These are phyloP conservation scores for Serilophus lunatus DNA, from an alignment of 2,113 vertebrate genomes.

Conservation along the genomic window DNA sequence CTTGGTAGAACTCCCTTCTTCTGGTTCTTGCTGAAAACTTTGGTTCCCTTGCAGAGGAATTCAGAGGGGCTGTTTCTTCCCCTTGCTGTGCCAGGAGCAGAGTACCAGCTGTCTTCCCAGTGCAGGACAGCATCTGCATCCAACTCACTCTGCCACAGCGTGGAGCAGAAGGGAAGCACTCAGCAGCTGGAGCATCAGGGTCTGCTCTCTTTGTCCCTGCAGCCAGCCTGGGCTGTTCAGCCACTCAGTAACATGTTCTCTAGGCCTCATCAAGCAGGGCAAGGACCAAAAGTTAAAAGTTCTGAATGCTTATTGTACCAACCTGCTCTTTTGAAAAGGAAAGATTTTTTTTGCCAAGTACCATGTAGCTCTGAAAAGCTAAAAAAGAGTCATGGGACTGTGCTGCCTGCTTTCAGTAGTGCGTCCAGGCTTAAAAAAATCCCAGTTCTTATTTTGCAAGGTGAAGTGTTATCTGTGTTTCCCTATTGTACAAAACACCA, in stretches of 20 bases:
- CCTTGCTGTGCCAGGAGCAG: not conserved
- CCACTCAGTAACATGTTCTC: accelerated
- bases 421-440: not conserved
- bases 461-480: not conserved
- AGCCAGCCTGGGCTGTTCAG: not conserved
- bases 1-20: not conserved
- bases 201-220: not conserved
- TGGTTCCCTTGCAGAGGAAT: not conserved
- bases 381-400: not conserved
- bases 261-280: not conserved
- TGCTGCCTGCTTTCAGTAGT: not conserved
- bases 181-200: not conserved
- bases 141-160: accelerated
- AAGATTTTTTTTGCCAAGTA: not conserved
- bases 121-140: not conserved
- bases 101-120: not conserved
- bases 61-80: not conserved
- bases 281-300: not conserved
- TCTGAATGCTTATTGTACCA: not conserved
- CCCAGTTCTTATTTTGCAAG: not conserved
- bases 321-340: not conserved
- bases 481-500: not conserved
- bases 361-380: not conserved
- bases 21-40: not conserved
- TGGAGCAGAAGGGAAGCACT: not conserved